Base-by-base conservation (phyloP, 1,140 invertebrate species). In the Drosophila nikananu region DNA sequence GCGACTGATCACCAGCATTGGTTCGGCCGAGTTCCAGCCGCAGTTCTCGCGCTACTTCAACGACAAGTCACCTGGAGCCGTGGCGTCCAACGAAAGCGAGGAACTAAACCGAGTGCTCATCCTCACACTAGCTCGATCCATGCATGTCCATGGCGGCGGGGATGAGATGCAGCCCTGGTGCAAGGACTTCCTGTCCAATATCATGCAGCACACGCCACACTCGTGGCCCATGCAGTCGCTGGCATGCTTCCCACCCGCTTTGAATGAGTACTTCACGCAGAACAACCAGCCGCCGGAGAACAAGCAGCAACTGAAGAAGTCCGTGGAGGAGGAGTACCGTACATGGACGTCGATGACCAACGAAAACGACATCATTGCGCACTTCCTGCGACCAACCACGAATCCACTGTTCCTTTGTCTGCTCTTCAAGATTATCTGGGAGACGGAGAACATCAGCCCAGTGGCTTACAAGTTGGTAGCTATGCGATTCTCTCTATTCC, bases 301-400 rank as follows among this genome's bases (percentile, higher is more conserved):
- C 83, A 98, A 98, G 86, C 96, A 97, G 84, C 95, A 97, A 66
- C 94, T 99, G 1, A 98, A 98, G 93, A 98, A 97, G 93, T 97
- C 97, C 2, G 97, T 98, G 0, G 97, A 99, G 84, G 97, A 98
- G 86, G 98, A 99, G 87, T 99, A 98, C 86, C 94, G 97, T 48
- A 99, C 98, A 92, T 99, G 98, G 98, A 97, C 97, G 46, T 98
- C 97, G 0, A 99, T 99, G 98, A 98, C 96, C 25, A 99, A 98
- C 93, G 98, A 99, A 92, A 98, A 97, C 91, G 98, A 99, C 91
- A 98, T 99, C 15, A 98, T 99, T 77, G 86, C 97, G 5, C 98
- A 99, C 93, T 99, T 99, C 92, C 97, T 98, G 3, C 96, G 97
- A 5, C 96, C 97, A 48, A 96, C 97, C 30, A 97, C 97, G 5